Conservation (phyloP, 2,888 invertebrate species). For the Dromius quadrimaculatus region DNA sequence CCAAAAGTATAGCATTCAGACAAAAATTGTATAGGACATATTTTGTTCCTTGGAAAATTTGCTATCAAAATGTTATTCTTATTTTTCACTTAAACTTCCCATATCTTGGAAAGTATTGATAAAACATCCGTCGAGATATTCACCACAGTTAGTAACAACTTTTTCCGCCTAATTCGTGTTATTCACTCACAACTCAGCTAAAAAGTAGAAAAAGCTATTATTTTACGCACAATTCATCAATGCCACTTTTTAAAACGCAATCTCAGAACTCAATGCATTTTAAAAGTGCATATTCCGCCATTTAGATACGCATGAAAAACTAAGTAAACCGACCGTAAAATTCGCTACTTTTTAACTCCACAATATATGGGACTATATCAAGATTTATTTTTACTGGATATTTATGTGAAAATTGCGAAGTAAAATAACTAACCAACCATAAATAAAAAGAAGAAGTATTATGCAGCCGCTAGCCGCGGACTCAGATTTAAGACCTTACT, state of each 20-base stretch:
- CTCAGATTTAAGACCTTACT: constrained; percentile 32
- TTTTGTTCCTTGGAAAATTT: too few species aligned
- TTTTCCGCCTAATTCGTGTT: too few species aligned
- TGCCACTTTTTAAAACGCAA: constrained; percentile 20
- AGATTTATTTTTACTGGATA: constrained; percentile 49
- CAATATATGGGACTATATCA: constrained; percentile 50
- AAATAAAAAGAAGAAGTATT: constrained; percentile 48
- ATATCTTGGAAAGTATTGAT: too few species aligned
- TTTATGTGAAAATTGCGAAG: constrained; percentile 52
- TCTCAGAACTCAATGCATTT: constrained; percentile 47
- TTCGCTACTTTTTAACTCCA: constrained; percentile 50
- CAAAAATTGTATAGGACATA: too few species aligned
- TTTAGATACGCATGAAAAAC: constrained; percentile 48
- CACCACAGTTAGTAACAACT: too few species aligned
- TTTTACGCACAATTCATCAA: constrained; percentile 8
- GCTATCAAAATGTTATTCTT: too few species aligned
- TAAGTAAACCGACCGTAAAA: constrained; percentile 49
- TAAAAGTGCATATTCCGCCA: constrained; percentile 44
- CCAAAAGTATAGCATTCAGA: too few species aligned
- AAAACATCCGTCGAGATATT: too few species aligned
- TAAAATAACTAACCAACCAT: constrained; percentile 49
- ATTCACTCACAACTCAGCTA: too few species aligned
- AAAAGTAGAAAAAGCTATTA: not conserved
- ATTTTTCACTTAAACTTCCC: too few species aligned
- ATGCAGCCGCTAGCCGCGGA: constrained; percentile 4